These are phyloP conservation scores for Eilema sororculum DNA, from an alignment of 2,888 invertebrate species.

Conservation along the genomic window DNA sequence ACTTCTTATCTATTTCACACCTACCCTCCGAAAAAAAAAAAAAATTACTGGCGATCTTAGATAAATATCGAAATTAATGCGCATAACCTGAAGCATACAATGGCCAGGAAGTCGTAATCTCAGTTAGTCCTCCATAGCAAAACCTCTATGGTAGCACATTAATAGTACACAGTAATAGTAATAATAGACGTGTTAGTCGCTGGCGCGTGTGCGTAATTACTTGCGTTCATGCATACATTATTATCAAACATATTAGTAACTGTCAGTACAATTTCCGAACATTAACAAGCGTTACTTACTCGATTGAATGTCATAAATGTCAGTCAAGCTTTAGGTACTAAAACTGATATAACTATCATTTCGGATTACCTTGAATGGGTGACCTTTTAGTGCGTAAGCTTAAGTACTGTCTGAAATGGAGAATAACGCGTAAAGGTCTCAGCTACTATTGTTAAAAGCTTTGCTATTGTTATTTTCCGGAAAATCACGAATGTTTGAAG, in stretches of 20 bases:
- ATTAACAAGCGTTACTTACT: neutral
- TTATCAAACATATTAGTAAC: neutral
- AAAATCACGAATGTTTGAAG: neutral
- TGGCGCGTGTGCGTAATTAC: neutral
- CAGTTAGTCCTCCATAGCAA: neutral
- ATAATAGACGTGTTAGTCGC: neutral
- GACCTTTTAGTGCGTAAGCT: neutral
- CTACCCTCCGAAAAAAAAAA: too few species aligned
- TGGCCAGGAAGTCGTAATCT: neutral
- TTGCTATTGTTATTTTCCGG: neutral
- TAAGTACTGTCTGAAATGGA: neutral
- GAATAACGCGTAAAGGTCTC: neutral
- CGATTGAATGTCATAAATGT: neutral
- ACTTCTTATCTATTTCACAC: too few species aligned
- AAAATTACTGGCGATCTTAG: too few species aligned
- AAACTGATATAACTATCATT: neutral
- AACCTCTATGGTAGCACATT: neutral
- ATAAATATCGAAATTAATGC: too few species aligned
- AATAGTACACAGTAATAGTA: too few species aligned
- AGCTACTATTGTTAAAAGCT: neutral
- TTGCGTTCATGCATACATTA: neutral
- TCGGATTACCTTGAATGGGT: conserved; percentile 1
- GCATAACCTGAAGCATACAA: too few species aligned
- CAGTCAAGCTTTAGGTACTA: neutral
- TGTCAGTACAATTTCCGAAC: neutral